These are phyloP conservation scores for Nilaparvata lugens DNA, from an alignment of 1,140 invertebrate species.

Conservation along the genomic window DNA sequence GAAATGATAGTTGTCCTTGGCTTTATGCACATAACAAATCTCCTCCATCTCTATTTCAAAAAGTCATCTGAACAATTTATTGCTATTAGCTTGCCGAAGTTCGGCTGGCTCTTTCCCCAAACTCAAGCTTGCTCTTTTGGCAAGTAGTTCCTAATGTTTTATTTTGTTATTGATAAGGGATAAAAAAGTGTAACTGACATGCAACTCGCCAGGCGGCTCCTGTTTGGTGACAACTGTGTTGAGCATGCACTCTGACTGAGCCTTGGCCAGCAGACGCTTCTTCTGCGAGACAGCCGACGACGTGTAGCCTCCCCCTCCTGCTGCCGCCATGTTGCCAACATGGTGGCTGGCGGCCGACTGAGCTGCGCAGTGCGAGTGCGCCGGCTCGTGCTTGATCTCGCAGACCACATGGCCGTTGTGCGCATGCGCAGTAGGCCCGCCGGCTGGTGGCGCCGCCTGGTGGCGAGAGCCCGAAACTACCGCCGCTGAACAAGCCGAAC, in stretches of 20 bases:
- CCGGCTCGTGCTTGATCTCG: slow-evolving; percentile 36
- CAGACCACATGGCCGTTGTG: not conserved
- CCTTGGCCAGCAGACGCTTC: slow-evolving; percentile 76
- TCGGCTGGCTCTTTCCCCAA: too few species aligned
- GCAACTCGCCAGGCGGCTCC: slow-evolving; percentile 31
- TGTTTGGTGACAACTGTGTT: slow-evolving; percentile 38
- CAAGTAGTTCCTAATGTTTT: too few species aligned
- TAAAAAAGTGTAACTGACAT: slow-evolving; percentile 8
- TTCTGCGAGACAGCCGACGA: slow-evolving; percentile 53
- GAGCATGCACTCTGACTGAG: slow-evolving; percentile 71
- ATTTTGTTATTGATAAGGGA: too few species aligned
- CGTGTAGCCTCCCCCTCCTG: too few species aligned
- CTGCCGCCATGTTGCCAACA: not conserved
- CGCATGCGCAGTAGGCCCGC: not conserved
- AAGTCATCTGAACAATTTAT: too few species aligned
- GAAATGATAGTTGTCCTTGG: too few species aligned
- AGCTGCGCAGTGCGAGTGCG: slow-evolving; percentile 16
- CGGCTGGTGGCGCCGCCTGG: slow-evolving; percentile 14
- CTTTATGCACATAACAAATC: too few species aligned
- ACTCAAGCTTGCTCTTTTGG: too few species aligned
- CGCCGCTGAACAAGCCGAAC: too few species aligned
- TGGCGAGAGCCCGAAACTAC: not conserved
- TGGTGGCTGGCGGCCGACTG: not conserved
- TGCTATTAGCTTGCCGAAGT: too few species aligned
- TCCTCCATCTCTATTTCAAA: too few species aligned